Evolutionary conservation across 2,797 vertebrate species (phyloP), one percentile per base, ranked within the genome.

Genomic region (Pseudochaenichthys georgianus): DNA sequence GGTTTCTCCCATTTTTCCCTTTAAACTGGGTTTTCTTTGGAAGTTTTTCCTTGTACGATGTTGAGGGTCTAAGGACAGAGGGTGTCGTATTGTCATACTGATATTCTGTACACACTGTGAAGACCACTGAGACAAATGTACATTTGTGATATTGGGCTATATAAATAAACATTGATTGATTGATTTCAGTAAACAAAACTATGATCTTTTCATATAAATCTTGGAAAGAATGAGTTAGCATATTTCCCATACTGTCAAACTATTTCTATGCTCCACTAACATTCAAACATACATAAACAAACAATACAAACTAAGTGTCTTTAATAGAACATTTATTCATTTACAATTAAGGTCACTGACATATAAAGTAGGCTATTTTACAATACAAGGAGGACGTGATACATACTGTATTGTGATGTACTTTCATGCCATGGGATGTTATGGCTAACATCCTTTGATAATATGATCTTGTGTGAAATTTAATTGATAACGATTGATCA

Each of bases 361-460:
- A 21, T 65, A 1, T 12, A 5, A 6, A 15, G 2, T 28, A 28
- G 28, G 28, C 28, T 28, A 34, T 0, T 28, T 28, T 28, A 28
- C 28, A 62, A 48, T 52, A 41, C n/a, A 51, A 38, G 13, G 2
- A 41, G n/a, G 13, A 54, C 45, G 10, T 11, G 34, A 31, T 31
- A 0, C 9, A 5, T 28, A 21, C 21, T 21, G 21, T 21, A 21
- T 2, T 54, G 13, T 34, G 17, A 23, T 13, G 5, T 5, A 5
- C 38, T 6, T 28, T 12, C 7, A 13, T 59, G 41, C 23, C 5
- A 13, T 47, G 0, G 0, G 2, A 45, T 16, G 0, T 31, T 1
- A 17, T 13, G 42, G 15, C 31, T 70, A 28, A 34, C 3, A 19
- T 19, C 19, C 21, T 16, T 9, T 28, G 28, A 19, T 48, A 3